Percentiles rank a stretch among this genome's conserved stretches.
Conservation (phyloP, 2,888 invertebrate genomes). For the Phymatocera aterrima region DNA sequence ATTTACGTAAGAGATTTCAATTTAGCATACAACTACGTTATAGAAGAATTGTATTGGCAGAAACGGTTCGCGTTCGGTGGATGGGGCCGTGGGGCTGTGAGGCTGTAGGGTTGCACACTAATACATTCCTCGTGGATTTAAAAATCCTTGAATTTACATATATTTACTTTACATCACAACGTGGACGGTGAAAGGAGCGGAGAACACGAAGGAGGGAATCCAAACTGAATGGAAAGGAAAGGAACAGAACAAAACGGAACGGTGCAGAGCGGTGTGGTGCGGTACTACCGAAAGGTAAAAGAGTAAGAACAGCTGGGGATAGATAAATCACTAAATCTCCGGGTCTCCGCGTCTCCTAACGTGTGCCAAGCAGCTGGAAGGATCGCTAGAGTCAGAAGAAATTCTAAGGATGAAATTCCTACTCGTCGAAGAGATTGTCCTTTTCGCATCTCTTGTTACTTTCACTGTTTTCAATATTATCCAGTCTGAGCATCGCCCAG, state of each 20-base stretch:
- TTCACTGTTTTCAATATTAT: conserved; percentile 20
- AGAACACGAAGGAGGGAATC: conserved; percentile 20
- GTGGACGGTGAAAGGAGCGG: conserved; percentile 14
- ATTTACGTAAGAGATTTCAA: conserved; percentile 67
- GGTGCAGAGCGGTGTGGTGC: conserved; percentile 22
- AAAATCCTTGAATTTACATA: conserved; percentile 46
- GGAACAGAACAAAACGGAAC: background rate
- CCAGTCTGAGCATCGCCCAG: background rate
- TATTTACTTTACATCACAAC: conserved; percentile 45
- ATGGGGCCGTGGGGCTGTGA: no score
- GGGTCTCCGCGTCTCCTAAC: background rate
- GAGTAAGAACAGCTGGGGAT: conserved; percentile 55
- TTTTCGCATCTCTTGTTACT: background rate
- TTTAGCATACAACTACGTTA: conserved; percentile 55
- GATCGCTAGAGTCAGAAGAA: conserved; percentile 48
- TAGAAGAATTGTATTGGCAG: conserved; percentile 48
- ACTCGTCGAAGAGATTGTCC: background rate
- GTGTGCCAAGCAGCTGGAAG: conserved; percentile 56
- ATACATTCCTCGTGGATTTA: conserved; percentile 46
- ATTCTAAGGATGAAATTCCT: conserved; percentile 18
- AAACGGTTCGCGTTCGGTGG: conserved; percentile 39
- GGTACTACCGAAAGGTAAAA: conserved; percentile 49
- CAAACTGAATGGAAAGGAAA: conserved; percentile 50
- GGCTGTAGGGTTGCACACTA: conserved; percentile 15
- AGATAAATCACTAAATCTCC: conserved; percentile 59